Conservation (phyloP, 2,888 invertebrate genomes). For the Druceiella hillmani region DNA sequence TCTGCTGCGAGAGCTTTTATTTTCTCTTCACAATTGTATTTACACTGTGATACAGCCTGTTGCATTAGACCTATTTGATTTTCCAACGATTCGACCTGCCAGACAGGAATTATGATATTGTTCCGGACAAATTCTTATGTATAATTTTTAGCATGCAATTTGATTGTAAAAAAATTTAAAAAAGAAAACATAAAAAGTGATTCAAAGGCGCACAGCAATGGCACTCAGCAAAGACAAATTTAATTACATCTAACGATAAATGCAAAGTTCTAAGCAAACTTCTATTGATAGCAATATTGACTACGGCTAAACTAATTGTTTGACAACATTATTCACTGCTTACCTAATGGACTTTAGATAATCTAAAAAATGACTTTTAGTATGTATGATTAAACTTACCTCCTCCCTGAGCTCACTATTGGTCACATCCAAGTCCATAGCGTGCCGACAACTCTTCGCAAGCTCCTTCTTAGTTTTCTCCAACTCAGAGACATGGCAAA, state of each 20-base stretch:
- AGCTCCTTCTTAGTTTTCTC: conserved; percentile 49
- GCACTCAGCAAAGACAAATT: no score
- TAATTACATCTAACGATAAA: no score
- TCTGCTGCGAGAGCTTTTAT: conserved; percentile 55
- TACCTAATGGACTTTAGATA: no score
- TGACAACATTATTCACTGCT: no score
- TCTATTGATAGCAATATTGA: no score
- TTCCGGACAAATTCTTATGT: background rate
- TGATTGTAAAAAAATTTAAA: no score
- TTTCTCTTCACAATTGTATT: conserved; percentile 51
- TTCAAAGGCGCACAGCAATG: no score
- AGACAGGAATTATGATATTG: conserved; percentile 7
- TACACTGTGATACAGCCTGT: conserved; percentile 49
- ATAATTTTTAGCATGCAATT: no score
- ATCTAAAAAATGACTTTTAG: no score
- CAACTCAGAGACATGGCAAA: conserved; percentile 41
- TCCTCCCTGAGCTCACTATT: conserved; percentile 65
- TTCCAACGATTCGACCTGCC: conserved; percentile 54
- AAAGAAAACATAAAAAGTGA: background rate
- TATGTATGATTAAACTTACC: no score
- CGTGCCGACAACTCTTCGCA: conserved; percentile 48
- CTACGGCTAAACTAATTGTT: no score
- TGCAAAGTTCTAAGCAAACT: no score
- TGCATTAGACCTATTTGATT: conserved; percentile 52
- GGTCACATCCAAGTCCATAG: conserved; percentile 60